phyloP scores from a whole-genome alignment of 1,140 invertebrate genomes.

The Subanguina moxae region DNA sequence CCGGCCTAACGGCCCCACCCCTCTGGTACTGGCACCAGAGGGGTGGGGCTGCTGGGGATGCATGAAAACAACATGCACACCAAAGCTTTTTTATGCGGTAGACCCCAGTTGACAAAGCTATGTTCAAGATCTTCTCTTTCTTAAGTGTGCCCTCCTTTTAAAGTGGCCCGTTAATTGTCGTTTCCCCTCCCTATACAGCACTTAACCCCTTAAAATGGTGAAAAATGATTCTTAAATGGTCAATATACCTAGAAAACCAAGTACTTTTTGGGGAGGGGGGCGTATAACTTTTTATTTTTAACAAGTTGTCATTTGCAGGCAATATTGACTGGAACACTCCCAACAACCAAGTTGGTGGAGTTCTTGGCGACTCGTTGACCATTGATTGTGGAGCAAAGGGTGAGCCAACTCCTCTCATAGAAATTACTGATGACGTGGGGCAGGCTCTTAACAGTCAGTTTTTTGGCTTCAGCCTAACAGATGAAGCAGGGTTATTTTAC shows the following conservation, averaged over 20 bases:
- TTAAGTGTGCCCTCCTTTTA: no score
- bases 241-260: no score
- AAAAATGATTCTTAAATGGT: no score
- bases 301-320: slow-evolving; percentile 22
- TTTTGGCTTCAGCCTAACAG: neutral
- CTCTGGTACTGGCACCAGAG: no score
- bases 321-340: slow-evolving; percentile 38
- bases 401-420: slow-evolving; percentile 19
- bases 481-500: slow-evolving; percentile 19
- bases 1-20: no score
- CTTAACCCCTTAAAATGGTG: no score
- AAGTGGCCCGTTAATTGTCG: no score
- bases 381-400: slow-evolving; percentile 40
- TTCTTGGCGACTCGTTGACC: slow-evolving; percentile 30
- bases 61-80: no score
- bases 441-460: slow-evolving; percentile 12
- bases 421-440: slow-evolving; percentile 28
- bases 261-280: neutral
- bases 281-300: neutral
- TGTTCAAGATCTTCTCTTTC: no score
- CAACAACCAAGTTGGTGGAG: slow-evolving; percentile 22
- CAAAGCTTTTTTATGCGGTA: no score
- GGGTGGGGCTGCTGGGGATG: slow-evolving; percentile 4
- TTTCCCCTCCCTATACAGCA: no score
- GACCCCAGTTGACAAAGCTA: no score